Evolutionary conservation across 2,888 invertebrate genomes (phyloP).

Genomic region (Lepidocyrtoides sp.): DNA sequence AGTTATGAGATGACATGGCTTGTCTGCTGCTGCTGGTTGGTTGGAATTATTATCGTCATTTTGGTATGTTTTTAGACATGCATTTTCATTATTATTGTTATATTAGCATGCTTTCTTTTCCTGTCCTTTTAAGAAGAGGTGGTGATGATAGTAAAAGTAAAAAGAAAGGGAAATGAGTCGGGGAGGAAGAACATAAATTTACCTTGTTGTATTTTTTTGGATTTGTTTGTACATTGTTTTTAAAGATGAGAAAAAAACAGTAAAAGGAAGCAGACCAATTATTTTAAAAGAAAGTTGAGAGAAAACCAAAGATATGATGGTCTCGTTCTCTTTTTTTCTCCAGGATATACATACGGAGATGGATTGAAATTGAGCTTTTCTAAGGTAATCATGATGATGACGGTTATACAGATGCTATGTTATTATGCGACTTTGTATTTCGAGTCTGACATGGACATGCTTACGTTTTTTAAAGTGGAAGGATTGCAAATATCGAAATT

Average conservation of each 20-base stretch:
- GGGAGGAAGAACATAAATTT: not conserved
- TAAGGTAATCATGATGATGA: not conserved
- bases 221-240: slow-evolving; percentile 16
- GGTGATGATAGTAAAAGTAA: not conserved
- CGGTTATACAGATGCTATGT: not conserved
- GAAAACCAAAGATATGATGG: not conserved
- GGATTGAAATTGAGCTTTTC: not conserved
- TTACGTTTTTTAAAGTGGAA: not conserved
- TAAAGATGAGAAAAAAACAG: not conserved
- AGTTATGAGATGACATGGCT: slow-evolving; percentile 50
- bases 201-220: slow-evolving; percentile 8
- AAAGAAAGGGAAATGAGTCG: not conserved
- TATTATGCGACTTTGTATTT: slow-evolving; percentile 5
- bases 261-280: not conserved
- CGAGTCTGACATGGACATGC: not conserved
- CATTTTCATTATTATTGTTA: slow-evolving; percentile 44
- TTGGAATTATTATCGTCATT: not conserved
- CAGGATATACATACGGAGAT: not conserved
- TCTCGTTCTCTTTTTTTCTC: not conserved
- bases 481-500: not conserved
- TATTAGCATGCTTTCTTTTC: not conserved
- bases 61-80: slow-evolving; percentile 2
- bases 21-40: slow-evolving; percentile 17
- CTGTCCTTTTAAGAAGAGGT: not conserved
- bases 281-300: not conserved